Conservation (phyloP, 1,140 invertebrate genomes). For the Apis laboriosa region DNA sequence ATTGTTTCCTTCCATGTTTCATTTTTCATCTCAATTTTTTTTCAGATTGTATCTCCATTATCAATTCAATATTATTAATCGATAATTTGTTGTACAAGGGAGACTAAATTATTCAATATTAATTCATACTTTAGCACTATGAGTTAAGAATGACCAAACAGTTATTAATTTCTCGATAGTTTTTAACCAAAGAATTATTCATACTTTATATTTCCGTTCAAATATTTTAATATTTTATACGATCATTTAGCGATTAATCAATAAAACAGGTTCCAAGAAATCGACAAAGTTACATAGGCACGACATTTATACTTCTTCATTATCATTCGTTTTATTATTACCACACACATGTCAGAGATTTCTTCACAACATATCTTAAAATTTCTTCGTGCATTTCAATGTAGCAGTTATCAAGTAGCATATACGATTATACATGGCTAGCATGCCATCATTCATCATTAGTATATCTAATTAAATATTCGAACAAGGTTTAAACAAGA, state of each 20-base stretch:
- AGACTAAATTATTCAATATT: neutral
- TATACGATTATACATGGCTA: neutral
- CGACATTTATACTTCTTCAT: neutral
- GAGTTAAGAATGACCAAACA: neutral
- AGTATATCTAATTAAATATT: constrained; percentile 9
- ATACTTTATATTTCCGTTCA: neutral
- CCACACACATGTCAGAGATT: neutral
- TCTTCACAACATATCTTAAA: neutral
- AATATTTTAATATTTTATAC: too few species aligned
- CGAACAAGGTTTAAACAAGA: neutral
- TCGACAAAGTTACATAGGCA: neutral
- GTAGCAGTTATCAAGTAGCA: neutral
- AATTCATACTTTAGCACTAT: neutral
- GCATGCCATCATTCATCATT: neutral
- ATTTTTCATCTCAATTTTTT: too few species aligned
- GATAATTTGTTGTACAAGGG: too few species aligned
- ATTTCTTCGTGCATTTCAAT: neutral
- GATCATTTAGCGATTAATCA: too few species aligned
- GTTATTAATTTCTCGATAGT: neutral
- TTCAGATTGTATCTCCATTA: too few species aligned
- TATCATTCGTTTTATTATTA: neutral
- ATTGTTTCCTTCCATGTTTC: too few species aligned
- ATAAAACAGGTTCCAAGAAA: neutral
- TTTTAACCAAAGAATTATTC: neutral
- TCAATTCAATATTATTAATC: too few species aligned